phyloP scores from a whole-genome alignment of 2,888 invertebrate species.

The Hyalella azteca region DNA sequence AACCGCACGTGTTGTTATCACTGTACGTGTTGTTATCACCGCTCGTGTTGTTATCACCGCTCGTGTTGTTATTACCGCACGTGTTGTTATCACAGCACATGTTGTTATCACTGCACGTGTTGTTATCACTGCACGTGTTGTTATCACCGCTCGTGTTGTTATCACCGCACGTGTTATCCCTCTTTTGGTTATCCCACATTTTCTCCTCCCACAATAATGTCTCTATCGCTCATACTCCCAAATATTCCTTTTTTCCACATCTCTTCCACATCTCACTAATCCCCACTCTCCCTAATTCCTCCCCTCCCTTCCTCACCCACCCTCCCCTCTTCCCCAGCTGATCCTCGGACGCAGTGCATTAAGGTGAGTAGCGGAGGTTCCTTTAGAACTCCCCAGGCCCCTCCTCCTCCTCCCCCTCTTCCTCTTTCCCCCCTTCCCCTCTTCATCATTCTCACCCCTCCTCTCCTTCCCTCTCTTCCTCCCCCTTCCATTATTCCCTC shows the following conservation, averaged over 20 bases:
- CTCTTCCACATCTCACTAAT: not conserved
- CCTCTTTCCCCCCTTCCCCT: not conserved
- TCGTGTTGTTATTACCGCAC: too few relatives aligned
- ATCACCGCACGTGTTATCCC: too few relatives aligned
- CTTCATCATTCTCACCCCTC: not conserved
- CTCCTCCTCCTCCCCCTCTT: not conserved
- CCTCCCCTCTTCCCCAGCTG: not conserved
- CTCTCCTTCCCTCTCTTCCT: not conserved
- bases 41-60: too few relatives aligned
- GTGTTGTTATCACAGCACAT: too few relatives aligned
- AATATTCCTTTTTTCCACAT: not conserved
- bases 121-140: too few relatives aligned
- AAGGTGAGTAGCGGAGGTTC: not conserved
- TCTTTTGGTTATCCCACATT: too few relatives aligned
- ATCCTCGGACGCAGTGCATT: conserved; percentile 7
- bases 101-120: too few relatives aligned
- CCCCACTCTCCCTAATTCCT: not conserved
- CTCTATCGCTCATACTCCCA: not conserved
- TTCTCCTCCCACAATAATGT: not conserved
- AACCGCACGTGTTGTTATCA: too few relatives aligned
- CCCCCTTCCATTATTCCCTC: not conserved
- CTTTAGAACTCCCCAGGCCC: conserved; percentile 11
- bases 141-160: too few relatives aligned
- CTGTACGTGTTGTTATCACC: too few relatives aligned
- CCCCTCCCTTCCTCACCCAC: not conserved